These are phyloP conservation scores for Podarcis siculus DNA, from an alignment of 2,797 vertebrate species.

Conservation along the genomic window DNA sequence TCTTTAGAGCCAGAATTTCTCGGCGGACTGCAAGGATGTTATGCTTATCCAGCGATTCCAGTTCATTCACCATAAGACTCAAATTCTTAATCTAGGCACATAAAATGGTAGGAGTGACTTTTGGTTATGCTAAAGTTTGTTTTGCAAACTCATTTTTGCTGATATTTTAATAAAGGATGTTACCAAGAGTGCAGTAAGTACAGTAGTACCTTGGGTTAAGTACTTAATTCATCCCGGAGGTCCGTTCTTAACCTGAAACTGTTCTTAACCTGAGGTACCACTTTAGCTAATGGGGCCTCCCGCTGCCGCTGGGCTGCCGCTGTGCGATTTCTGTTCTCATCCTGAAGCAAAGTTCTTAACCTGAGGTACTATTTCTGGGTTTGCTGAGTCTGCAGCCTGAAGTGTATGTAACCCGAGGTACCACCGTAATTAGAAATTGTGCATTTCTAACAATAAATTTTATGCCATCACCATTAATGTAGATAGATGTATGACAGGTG, in stretches of 20 bases:
- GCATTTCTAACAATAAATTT: conserved; percentile 53
- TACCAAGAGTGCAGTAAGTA: conserved; percentile 29
- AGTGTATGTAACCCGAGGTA: too few relatives aligned
- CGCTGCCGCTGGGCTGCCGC: too few relatives aligned
- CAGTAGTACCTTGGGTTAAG: too few relatives aligned
- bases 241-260: too few relatives aligned
- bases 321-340: too few relatives aligned
- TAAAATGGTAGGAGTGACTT: conserved; percentile 6
- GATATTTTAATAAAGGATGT: conserved; percentile 39
- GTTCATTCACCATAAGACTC: conserved; percentile 75
- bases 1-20: conserved; percentile 74
- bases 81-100: conserved; percentile 85
- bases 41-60: conserved; percentile 80
- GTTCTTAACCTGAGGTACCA: too few relatives aligned
- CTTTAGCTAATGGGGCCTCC: too few relatives aligned
- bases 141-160: conserved; percentile 61
- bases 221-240: too few relatives aligned
- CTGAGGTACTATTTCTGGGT: too few relatives aligned
- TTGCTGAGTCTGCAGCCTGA: too few relatives aligned
- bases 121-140: conserved; percentile 27
- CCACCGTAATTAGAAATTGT: conserved; percentile 43
- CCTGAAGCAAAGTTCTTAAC: too few relatives aligned
- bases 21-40: conserved; percentile 79
- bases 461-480: conserved; percentile 35
- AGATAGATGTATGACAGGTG: conserved; percentile 33